phyloP scores from a whole-genome alignment of 2,888 invertebrate genomes.

The Didymodactylos carnosus region DNA sequence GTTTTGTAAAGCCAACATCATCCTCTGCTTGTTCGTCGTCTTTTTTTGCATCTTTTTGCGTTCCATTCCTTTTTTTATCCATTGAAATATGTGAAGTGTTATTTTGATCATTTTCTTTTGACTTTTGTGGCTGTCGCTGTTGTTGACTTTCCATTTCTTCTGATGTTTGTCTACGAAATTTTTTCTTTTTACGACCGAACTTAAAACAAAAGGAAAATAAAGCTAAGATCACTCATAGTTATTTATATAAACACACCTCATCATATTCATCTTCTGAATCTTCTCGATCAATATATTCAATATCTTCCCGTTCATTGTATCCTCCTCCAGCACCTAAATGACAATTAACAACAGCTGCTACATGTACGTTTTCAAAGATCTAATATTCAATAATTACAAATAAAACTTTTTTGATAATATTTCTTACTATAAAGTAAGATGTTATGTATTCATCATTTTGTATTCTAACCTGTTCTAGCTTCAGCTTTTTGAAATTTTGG shows the following conservation, averaged over 20 bases:
- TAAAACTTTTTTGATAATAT: background rate
- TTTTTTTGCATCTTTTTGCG: too few species aligned
- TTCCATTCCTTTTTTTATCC: too few species aligned
- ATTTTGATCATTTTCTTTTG: too few species aligned
- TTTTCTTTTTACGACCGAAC: constrained; percentile 14
- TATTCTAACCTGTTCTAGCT: constrained; percentile 41
- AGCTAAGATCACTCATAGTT: background rate
- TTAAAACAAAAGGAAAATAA: background rate
- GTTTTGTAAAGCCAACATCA: too few species aligned
- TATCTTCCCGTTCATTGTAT: constrained; percentile 81
- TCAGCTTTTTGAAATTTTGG: constrained; percentile 85
- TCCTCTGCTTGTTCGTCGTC: too few species aligned
- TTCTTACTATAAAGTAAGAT: background rate
- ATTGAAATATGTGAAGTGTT: too few species aligned
- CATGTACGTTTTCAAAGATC: background rate
- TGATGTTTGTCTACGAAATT: background rate
- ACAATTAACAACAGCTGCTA: too few species aligned
- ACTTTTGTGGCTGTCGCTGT: too few species aligned
- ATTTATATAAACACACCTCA: constrained; percentile 45
- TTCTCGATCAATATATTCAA: constrained; percentile 65
- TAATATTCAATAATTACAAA: background rate
- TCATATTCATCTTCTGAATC: constrained; percentile 85
- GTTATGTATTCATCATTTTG: constrained; percentile 26
- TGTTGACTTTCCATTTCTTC: too few species aligned
- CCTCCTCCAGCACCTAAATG: constrained; percentile 39